Evolutionary conservation across 2,888 invertebrate species (phyloP), one percentile per base, ranked within the genome.

Genomic region (Nomada goodeniana): DNA sequence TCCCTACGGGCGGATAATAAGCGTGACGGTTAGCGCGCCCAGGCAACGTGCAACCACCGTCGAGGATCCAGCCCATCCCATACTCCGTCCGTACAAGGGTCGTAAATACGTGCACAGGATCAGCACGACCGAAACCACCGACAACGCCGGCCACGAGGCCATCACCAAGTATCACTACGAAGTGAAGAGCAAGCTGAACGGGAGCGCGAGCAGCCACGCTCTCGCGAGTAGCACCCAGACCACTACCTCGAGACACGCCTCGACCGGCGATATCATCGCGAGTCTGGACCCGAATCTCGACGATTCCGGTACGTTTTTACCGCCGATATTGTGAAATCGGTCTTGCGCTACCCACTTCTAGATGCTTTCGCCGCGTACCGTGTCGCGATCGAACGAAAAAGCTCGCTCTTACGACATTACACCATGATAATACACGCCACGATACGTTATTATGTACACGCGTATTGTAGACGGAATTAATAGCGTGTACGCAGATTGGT

Each of bases 281-380:
- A 94, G 94, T 83, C 92, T 94, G 86, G 94, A 94, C 86, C 93
- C 94, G 80, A 95, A 95, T 91, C 94, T 95, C 85, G 95, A 96
- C 90, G 95, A 96, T 92, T 95, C 96, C 64, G 96, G 95, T 83
- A 95, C 95, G 64, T 96, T 96, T 92, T 93, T 96, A 89, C 96
- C 96, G 63, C 95, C 96, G 79, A 95, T 96, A 90, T 95, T 96
- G 91, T 96, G 94, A 95, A 93, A 91, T 86, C 91, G 92, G 89
- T 86, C 92, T 80, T 91, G 91, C 89, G 92, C 92, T 88, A 93
- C 93, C 90, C 92, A 93, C 89, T 93, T 93, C 87, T 93, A 92
- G 91, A 82, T 83, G 81, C 63, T 77, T 65, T 55, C 63, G 76
- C 68, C 63, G 70, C 70, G 59, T 75, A 47, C 76, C 65, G 70